phyloP scores from a whole-genome alignment of 2,797 vertebrate genomes.

The Carcharodon carcharias region DNA sequence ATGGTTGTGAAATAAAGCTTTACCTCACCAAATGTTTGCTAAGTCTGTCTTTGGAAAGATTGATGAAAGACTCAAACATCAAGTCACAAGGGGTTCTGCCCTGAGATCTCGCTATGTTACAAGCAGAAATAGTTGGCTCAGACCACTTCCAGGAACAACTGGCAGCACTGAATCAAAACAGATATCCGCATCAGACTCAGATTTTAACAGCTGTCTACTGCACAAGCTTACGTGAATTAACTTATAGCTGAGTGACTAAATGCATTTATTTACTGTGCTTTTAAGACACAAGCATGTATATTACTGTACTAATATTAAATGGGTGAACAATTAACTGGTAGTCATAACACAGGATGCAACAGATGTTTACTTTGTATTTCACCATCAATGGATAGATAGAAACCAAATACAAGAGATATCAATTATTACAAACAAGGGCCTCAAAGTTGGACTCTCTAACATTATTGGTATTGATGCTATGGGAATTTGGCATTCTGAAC shows the following conservation, averaged over 20 bases:
- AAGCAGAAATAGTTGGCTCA: neutral
- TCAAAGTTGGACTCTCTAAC: no score
- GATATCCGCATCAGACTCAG: neutral
- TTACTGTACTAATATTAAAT: neutral
- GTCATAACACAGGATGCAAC: neutral
- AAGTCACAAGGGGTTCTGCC: neutral
- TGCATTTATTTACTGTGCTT: neutral
- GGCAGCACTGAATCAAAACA: neutral
- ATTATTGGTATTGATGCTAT: no score
- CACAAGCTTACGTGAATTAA: neutral
- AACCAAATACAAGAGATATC: neutral
- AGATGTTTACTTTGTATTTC: neutral
- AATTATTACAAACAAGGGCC: neutral
- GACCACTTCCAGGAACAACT: neutral
- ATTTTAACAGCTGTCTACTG: neutral
- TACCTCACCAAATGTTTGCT: neutral
- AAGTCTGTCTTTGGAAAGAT: neutral
- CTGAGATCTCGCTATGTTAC: neutral
- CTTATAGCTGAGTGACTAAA: neutral
- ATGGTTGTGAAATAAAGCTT: neutral
- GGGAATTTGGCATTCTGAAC: no score
- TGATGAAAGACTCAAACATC: neutral
- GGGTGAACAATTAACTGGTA: neutral
- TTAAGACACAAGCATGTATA: neutral
- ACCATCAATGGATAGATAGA: neutral